Conservation (phyloP, 2,113 vertebrate genomes). For the Eubucco bourcierii region DNA sequence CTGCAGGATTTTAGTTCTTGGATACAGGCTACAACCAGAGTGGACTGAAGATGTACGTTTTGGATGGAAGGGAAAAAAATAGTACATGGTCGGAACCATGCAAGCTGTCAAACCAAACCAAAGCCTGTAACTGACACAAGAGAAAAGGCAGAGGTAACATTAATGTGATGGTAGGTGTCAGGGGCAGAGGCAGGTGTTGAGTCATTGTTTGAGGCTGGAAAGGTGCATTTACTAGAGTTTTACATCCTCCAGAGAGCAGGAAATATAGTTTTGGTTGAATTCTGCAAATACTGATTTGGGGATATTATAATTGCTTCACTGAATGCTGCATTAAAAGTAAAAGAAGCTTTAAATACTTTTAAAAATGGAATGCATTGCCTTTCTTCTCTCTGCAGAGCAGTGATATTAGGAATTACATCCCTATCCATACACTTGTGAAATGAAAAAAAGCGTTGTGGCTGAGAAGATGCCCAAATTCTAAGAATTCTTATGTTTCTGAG, state of each 20-base stretch:
- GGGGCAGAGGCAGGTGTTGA: neutral
- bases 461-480: conserved; percentile 9
- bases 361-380: neutral
- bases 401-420: neutral
- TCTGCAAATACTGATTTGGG: neutral
- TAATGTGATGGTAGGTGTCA: neutral
- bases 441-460: neutral
- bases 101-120: neutral
- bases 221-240: neutral
- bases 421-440: neutral
- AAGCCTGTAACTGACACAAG: neutral
- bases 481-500: neutral
- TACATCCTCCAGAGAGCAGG: neutral
- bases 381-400: neutral
- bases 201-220: conserved; percentile 5
- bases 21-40: neutral
- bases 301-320: neutral
- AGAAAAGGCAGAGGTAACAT: neutral
- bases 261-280: neutral
- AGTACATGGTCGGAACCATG: neutral
- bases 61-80: neutral
- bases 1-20: too few relatives aligned
- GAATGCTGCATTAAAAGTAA: conserved; percentile 16
- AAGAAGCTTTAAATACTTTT: neutral
- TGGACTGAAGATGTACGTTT: neutral